Base-by-base conservation (phyloP, 2,888 invertebrate species). In the Apamea anceps region DNA sequence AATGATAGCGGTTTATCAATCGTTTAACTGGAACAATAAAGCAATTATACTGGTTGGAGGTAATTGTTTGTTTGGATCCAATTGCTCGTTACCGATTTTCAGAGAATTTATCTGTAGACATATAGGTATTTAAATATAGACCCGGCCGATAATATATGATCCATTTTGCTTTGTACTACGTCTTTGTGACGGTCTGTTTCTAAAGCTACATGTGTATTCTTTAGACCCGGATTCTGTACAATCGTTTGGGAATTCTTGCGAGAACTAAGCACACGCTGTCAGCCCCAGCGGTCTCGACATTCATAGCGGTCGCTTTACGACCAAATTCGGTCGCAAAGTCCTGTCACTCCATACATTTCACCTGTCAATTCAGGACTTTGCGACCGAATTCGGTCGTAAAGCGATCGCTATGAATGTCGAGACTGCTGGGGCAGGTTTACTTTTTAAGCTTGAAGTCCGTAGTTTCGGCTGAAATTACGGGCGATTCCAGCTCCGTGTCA, bases 1-100 rank as follows among this genome's bases (percentile, higher is more conserved):
- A 75, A 84, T 84, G 68, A 86, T 77, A 78, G 76, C 45, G 13
- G 63, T 79, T 86, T 84, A 76, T 84, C 80, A 77, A 80, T 78
- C 75, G 75, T 68, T 84, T 72, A 63, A 80, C 45, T 65, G 67
- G 67, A 68, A 80, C 67, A 79, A 85, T 76, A 63, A 82, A 75
- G 51, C 67, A 82, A 79, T 85, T 74, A 76, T 72, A n/a, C 51
- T 67, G 75, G 75, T 75, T 79, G 62, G 28, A 73, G 15, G 48
- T 63, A 73, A 85, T 85, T 85, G 72, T 78, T 75, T 68, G 79
- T 83, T 45, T 57, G 72, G n/a, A 63, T n/a, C 15, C 62, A 72
- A 68, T 72, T 57, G 62, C 18, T 70, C 28, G 62, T 32, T 63
- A 15, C 13, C 28, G 1, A 72, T 81, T 76, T 76, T 65, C 68